Percentiles rank a stretch among this genome's conserved stretches.
Evolutionary conservation across 1,140 invertebrate species (phyloP).

Genomic region (Lepidurus apus): DNA sequence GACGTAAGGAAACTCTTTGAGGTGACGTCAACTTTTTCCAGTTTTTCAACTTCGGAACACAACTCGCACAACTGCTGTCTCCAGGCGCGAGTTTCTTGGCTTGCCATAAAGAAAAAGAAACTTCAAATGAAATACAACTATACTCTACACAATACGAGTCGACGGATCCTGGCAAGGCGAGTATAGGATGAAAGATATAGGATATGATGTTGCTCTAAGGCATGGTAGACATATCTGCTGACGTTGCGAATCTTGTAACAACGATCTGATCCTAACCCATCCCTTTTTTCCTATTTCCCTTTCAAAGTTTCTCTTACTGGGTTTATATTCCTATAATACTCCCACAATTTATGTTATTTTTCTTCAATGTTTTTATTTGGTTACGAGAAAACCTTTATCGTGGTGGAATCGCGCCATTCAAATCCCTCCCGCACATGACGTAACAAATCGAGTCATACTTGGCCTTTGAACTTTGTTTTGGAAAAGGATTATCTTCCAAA

Average conservation of each 20-base stretch:
- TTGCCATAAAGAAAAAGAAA: background rate
- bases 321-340: too few species aligned
- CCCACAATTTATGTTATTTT: background rate
- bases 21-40: background rate
- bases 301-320: background rate
- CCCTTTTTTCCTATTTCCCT: background rate
- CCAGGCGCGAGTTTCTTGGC: background rate
- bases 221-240: background rate
- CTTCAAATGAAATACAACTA: background rate
- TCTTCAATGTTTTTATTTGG: background rate
- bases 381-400: background rate
- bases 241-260: slow-evolving; percentile 14
- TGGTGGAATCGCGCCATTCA: background rate
- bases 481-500: too few species aligned
- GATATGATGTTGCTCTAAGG: background rate
- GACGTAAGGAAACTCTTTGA: background rate
- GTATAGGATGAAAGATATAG: background rate
- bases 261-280: background rate
- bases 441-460: background rate
- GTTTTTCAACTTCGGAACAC: background rate
- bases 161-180: background rate
- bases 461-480: background rate
- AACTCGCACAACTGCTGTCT: background rate
- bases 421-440: background rate
- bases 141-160: background rate